Conservation (phyloP, 2,113 vertebrate genomes). For the Dolichallabes microphthalmus region DNA sequence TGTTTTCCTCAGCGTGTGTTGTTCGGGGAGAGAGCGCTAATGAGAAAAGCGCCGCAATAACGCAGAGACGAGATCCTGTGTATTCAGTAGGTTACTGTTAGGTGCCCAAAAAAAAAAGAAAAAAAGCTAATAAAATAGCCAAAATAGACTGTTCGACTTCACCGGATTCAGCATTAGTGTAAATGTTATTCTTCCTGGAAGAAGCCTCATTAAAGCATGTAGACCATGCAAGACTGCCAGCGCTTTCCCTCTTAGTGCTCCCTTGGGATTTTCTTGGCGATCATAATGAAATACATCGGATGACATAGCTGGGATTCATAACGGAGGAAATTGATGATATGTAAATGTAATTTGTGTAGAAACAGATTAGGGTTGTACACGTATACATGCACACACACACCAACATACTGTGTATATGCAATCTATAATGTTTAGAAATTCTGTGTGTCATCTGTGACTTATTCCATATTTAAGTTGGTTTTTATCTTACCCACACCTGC, state of each 20-base stretch:
- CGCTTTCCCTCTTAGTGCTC: constrained; percentile 6
- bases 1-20: not conserved
- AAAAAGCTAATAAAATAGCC: not conserved
- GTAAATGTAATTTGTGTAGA: not conserved
- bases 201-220: constrained; percentile 31
- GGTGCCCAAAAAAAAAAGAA: not conserved
- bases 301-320: not conserved
- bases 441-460: not conserved
- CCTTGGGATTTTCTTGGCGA: constrained; percentile 21
- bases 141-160: not conserved
- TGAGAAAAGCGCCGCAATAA: constrained; percentile 21
- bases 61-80: not conserved
- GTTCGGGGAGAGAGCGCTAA: constrained; percentile 7
- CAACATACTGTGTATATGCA: not conserved
- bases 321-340: not conserved
- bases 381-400: not conserved
- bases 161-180: constrained; percentile 2
- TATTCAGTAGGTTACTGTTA: constrained; percentile 8
- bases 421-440: not conserved
- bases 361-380: not conserved
- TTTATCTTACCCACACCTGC: too few species aligned
- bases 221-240: constrained; percentile 24
- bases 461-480: not conserved
- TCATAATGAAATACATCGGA: constrained; percentile 20
- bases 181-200: constrained; percentile 2